Percentiles rank a stretch among this genome's conserved stretches.
phyloP scores from a whole-genome alignment of 1,140 invertebrate species.

The Leptonema lineaticorne region DNA sequence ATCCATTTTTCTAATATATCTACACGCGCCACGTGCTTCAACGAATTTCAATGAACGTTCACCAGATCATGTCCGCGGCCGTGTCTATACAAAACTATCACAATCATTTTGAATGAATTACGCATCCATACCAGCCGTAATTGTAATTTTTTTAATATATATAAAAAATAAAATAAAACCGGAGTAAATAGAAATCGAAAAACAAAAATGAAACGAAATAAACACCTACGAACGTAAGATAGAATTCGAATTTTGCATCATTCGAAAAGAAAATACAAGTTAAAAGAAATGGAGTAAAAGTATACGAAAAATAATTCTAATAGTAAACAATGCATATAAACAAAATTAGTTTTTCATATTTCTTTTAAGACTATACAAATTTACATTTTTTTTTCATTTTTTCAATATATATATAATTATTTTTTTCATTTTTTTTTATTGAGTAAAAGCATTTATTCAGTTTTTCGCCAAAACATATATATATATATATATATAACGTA shows the following conservation, averaged over 20 bases:
- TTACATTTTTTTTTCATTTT: slow-evolving; percentile 7
- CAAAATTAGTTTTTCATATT: slow-evolving; percentile 6
- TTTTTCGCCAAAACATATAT: background rate
- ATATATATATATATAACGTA: background rate
- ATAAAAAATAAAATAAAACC: background rate
- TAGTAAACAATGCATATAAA: too few relatives aligned
- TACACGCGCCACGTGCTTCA: background rate
- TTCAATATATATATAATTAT: background rate
- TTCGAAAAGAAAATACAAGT: background rate
- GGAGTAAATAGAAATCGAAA: background rate
- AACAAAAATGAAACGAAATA: background rate
- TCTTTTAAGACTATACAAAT: slow-evolving; percentile 24
- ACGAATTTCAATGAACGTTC: background rate
- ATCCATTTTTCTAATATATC: background rate
- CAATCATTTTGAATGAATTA: background rate
- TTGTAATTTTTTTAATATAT: background rate
- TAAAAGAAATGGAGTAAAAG: background rate
- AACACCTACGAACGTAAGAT: too few relatives aligned
- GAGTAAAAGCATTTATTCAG: slow-evolving; percentile 13
- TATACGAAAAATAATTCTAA: too few relatives aligned
- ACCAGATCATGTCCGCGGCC: too few relatives aligned
- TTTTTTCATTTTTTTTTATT: background rate
- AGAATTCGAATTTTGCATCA: too few relatives aligned
- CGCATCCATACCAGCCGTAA: background rate
- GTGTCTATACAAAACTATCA: slow-evolving; percentile 6